Evolutionary conservation across 2,888 invertebrate genomes (phyloP).

Genomic region (Polietes domitor): DNA sequence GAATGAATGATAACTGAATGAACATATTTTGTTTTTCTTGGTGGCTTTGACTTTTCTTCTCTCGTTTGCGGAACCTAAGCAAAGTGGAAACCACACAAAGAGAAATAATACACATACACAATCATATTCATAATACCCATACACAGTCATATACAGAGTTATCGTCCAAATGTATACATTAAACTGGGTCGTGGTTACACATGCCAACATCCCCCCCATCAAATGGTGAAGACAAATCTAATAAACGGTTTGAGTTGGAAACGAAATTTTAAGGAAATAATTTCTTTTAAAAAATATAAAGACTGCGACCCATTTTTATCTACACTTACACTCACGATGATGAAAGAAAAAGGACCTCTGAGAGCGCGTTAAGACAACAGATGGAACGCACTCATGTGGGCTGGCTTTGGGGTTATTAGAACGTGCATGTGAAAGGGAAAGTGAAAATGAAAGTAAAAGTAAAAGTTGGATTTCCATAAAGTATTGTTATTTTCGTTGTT

Average conservation of each 20-base stretch:
- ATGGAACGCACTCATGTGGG: background rate
- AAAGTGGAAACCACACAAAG: background rate
- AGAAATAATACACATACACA: constrained; percentile 4
- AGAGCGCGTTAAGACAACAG: too few species aligned
- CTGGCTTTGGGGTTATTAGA: background rate
- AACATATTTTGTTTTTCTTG: background rate
- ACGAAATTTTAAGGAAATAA: too few species aligned
- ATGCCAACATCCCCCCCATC: too few species aligned
- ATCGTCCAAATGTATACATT: too few species aligned
- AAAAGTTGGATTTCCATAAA: background rate
- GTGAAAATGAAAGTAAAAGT: background rate
- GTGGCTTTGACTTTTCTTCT: background rate
- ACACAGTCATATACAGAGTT: background rate
- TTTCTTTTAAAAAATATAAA: too few species aligned
- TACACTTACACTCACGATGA: too few species aligned
- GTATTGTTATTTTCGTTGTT: background rate
- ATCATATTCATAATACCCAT: background rate
- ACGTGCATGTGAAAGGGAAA: background rate
- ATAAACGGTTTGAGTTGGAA: too few species aligned
- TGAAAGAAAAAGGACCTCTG: too few species aligned
- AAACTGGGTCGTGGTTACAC: background rate
- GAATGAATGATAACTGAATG: background rate
- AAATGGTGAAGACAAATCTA: too few species aligned
- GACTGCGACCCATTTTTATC: too few species aligned
- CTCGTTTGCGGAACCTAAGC: background rate